Evolutionary conservation across 2,113 vertebrate species (phyloP).

Genomic region (Coryphaenoides rupestris): DNA sequence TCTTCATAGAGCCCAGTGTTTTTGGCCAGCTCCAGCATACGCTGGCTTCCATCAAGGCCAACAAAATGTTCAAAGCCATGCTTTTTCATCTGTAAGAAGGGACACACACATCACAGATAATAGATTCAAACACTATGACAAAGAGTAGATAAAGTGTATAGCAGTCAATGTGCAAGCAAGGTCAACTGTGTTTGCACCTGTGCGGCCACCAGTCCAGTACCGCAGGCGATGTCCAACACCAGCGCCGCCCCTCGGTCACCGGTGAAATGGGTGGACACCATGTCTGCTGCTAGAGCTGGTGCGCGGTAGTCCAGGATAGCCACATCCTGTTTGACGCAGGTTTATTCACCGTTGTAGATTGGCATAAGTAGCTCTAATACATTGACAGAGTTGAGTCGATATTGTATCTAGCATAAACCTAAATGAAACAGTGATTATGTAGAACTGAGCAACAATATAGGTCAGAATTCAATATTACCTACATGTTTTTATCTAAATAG

Average conservation of each 20-base stretch:
- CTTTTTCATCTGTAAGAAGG: constrained; percentile 73
- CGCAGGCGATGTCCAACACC: constrained; percentile 88
- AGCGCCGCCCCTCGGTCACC: constrained; percentile 47
- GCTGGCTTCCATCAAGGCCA: constrained; percentile 81
- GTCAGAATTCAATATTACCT: too few relatives aligned
- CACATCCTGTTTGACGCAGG: constrained; percentile 55
- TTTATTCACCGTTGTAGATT: not conserved
- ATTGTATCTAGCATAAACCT: not conserved
- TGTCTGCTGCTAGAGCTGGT: constrained; percentile 74
- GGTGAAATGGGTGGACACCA: constrained; percentile 66
- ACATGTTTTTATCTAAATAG: too few relatives aligned
- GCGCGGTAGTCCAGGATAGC: constrained; percentile 78
- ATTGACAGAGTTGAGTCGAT: too few relatives aligned
- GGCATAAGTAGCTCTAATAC: too few relatives aligned
- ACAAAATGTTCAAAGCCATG: constrained; percentile 79
- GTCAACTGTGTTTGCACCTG: constrained; percentile 62
- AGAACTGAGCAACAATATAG: not conserved
- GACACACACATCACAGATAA: not conserved
- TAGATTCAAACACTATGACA: not conserved
- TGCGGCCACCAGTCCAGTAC: constrained; percentile 81
- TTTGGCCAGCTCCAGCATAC: constrained; percentile 78
- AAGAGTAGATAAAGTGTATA: not conserved
- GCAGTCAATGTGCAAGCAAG: not conserved
- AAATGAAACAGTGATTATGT: not conserved
- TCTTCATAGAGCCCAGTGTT: constrained; percentile 74